These are phyloP conservation scores for Bellardia pandia DNA, from an alignment of 2,888 invertebrate genomes.

Conservation along the genomic window DNA sequence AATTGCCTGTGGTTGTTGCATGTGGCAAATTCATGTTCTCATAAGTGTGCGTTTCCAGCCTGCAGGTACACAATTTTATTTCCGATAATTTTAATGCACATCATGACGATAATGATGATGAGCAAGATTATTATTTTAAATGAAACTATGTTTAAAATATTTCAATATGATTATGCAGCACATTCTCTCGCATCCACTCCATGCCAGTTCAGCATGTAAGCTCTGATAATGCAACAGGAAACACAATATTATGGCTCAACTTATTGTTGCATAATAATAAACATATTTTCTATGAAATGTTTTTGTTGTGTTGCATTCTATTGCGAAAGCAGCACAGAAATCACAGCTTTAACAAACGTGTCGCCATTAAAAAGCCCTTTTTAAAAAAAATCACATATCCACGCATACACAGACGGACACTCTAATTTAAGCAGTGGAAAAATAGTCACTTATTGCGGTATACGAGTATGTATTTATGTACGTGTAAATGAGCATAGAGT, in stretches of 20 bases:
- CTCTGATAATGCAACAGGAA: conserved; percentile 60
- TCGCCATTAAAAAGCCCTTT: conserved; percentile 30
- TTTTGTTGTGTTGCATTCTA: conserved; percentile 6
- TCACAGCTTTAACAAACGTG: conserved; percentile 28
- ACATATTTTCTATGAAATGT: conserved; percentile 57
- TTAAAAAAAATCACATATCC: conserved; percentile 45
- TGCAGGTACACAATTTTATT: conserved; percentile 54
- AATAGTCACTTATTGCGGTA: background rate
- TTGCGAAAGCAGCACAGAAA: conserved; percentile 12
- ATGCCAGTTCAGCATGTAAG: conserved; percentile 12
- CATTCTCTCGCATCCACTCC: background rate
- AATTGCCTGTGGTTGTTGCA: conserved; percentile 17
- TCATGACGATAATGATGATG: conserved; percentile 23
- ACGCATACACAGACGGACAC: background rate
- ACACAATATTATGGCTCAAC: conserved; percentile 50
- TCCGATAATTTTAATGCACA: conserved; percentile 61
- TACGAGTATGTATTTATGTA: background rate
- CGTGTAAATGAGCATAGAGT: conserved; percentile 34
- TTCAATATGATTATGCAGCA: conserved; percentile 1
- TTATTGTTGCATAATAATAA: conserved; percentile 49
- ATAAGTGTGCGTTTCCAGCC: conserved; percentile 11
- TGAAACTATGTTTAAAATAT: conserved; percentile 25
- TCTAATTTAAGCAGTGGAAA: conserved; percentile 20
- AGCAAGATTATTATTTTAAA: conserved; percentile 10
- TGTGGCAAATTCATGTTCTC: conserved; percentile 29